Conservation (phyloP, 64 coral and sea anemone genomes). For the Hydrozoanthus tunicans region DNA sequence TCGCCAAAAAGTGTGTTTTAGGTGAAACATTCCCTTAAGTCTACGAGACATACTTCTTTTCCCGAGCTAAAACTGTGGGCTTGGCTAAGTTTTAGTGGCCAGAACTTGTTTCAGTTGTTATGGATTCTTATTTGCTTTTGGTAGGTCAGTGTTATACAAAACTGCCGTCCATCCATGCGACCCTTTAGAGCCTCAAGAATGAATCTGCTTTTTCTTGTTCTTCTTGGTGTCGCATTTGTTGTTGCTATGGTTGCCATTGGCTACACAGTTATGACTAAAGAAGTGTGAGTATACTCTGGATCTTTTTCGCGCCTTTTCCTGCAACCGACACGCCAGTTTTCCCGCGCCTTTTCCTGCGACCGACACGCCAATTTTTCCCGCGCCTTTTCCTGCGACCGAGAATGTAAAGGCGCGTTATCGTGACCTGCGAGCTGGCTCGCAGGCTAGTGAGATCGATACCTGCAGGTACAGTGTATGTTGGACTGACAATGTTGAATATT, state of each 20-base stretch:
- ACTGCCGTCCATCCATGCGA: slow-evolving; percentile 51
- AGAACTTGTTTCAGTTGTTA: background rate
- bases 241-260: slow-evolving; percentile 34
- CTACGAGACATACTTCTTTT: too few relatives aligned
- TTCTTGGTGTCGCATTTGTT: slow-evolving; percentile 33
- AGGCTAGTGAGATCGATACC: too few relatives aligned
- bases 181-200: slow-evolving; percentile 46
- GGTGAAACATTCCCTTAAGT: too few relatives aligned
- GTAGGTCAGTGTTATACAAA: slow-evolving; percentile 43
- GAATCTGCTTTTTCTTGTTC: slow-evolving; percentile 39
- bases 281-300: slow-evolving; percentile 10
- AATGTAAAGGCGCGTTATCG: too few relatives aligned
- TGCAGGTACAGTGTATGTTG: too few relatives aligned
- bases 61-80: background rate
- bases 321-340: background rate
- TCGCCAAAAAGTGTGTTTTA: too few relatives aligned
- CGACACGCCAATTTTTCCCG: too few relatives aligned
- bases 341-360: background rate
- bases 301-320: background rate
- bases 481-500: too few relatives aligned
- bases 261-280: slow-evolving; percentile 51
- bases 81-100: background rate
- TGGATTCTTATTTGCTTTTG: background rate
- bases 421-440: too few relatives aligned
- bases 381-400: too few relatives aligned